These are phyloP conservation scores for Zelostemma sp. DNA, from an alignment of 1,140 invertebrate genomes.

Conservation along the genomic window DNA sequence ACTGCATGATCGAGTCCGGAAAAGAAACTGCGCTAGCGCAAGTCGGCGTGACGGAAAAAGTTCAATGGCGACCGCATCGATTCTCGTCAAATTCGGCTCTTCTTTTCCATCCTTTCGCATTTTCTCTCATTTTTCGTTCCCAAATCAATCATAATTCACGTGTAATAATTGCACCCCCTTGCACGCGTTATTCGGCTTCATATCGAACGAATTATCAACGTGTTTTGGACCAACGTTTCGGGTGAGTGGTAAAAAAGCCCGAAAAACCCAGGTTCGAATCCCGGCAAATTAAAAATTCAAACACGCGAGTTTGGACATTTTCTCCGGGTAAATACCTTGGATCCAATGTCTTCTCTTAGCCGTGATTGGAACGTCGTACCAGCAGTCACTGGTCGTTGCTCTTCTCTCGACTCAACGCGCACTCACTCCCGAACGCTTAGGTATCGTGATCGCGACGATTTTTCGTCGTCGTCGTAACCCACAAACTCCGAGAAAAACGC, in stretches of 20 bases:
- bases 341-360: not conserved
- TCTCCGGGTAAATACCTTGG: slow-evolving; percentile 1
- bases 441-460: slow-evolving; percentile 8
- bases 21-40: slow-evolving; percentile 2
- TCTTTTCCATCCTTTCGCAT: too few species aligned
- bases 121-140: too few species aligned
- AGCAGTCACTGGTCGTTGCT: slow-evolving; percentile 1
- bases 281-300: too few species aligned
- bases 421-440: not conserved
- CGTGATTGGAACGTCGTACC: not conserved
- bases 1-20: not conserved
- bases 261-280: too few species aligned
- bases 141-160: too few species aligned
- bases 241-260: too few species aligned
- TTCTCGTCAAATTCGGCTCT: too few species aligned
- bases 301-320: too few species aligned
- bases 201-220: too few species aligned
- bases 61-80: not conserved
- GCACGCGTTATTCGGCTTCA: too few species aligned
- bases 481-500: slow-evolving; percentile 17
- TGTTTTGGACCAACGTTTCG: too few species aligned
- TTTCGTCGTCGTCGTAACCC: not conserved
- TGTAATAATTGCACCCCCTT: too few species aligned
- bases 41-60: not conserved
- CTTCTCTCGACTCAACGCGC: not conserved